These are phyloP conservation scores for Passer montanus DNA, from an alignment of 2,113 vertebrate species.

Conservation along the genomic window DNA sequence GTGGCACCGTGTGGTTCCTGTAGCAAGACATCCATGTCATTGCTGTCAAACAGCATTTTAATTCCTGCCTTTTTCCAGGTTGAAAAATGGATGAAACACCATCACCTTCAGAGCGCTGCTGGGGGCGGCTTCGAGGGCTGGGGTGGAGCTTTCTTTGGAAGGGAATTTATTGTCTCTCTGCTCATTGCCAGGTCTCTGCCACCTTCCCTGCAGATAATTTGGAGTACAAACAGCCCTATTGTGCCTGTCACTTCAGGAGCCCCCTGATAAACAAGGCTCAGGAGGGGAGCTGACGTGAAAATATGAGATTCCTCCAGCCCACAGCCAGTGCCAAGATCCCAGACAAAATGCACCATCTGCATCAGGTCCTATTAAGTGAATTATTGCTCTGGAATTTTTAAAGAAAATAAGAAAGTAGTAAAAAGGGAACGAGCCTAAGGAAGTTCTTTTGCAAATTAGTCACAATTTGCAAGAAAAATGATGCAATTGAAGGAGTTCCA, in stretches of 20 bases:
- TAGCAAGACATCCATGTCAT: rapidly evolving
- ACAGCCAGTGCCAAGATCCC: conserved; percentile 51
- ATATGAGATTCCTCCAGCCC: conserved; percentile 64
- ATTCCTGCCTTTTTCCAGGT: not conserved
- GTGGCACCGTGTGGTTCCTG: not conserved
- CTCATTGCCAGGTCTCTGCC: conserved; percentile 27
- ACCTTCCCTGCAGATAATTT: conserved; percentile 51
- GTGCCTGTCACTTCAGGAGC: conserved; percentile 62
- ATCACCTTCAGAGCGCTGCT: rapidly evolving
- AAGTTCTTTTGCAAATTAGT: conserved; percentile 56
- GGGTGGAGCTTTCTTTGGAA: not conserved
- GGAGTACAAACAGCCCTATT: conserved; percentile 57
- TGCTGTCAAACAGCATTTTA: not conserved
- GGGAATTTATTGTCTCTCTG: conserved; percentile 53
- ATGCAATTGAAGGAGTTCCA: conserved; percentile 2
- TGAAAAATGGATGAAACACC: not conserved
- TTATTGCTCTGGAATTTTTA: conserved; percentile 58
- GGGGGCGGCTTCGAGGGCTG: not conserved
- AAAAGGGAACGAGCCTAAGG: not conserved
- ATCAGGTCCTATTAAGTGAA: conserved; percentile 68
- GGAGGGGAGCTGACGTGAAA: conserved; percentile 61
- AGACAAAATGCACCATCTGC: conserved; percentile 56
- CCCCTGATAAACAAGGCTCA: conserved; percentile 66
- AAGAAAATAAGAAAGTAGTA: not conserved
- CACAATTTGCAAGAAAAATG: conserved; percentile 61